Evolutionary conservation across 2,797 vertebrate species (phyloP).

Genomic region (Cirrhinus mrigala): DNA sequence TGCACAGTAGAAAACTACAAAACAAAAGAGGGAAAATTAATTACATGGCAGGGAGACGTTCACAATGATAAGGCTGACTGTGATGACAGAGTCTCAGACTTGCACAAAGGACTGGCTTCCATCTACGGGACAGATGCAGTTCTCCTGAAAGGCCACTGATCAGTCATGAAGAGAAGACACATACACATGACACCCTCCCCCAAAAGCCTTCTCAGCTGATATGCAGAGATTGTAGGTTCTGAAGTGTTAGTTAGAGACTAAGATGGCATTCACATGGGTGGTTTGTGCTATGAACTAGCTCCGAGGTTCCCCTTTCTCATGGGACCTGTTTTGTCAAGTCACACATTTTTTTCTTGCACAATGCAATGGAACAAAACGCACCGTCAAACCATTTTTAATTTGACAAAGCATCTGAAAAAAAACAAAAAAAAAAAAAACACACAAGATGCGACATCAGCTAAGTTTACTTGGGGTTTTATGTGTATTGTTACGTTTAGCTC

Average conservation of each 20-base stretch:
- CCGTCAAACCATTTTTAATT: not conserved
- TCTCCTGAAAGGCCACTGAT: constrained; percentile 54
- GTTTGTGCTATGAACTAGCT: not conserved
- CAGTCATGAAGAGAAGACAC: constrained; percentile 38
- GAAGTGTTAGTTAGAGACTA: not conserved
- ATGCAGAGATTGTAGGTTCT: constrained; percentile 19
- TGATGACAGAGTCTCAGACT: constrained; percentile 53
- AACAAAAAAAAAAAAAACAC: not conserved
- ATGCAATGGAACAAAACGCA: not conserved
- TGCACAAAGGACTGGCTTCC: constrained; percentile 43
- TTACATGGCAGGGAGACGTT: constrained; percentile 58
- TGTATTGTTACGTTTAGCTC: not conserved
- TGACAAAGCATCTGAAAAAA: not conserved
- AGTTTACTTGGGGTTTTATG: not conserved
- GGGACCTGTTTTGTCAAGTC: not conserved
- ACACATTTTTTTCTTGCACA: not conserved
- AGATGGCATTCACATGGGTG: constrained; percentile 22
- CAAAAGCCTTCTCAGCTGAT: constrained; percentile 25
- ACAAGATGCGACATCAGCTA: not conserved
- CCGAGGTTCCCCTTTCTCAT: not conserved
- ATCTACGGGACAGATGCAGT: constrained; percentile 49
- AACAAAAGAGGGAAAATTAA: constrained; percentile 63
- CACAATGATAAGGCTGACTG: constrained; percentile 53
- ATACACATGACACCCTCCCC: constrained; percentile 42
- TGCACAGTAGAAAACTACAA: constrained; percentile 46